Conservation (phyloP, 1,140 invertebrate species). For the Trachelipus rathkii region DNA sequence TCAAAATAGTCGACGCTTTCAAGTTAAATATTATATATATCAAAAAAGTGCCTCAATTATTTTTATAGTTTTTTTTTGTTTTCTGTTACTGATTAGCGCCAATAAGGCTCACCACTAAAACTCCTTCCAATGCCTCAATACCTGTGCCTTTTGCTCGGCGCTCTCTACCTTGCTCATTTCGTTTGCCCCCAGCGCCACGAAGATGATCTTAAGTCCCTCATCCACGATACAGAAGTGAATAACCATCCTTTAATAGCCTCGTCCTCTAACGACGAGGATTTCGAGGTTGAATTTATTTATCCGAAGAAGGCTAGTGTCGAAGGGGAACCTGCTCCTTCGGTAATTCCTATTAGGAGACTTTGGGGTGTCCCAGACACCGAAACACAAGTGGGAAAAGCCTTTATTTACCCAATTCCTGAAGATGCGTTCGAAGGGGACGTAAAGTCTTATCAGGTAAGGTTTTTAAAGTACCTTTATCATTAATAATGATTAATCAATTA, state of each 20-base stretch:
- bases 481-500: too few relatives aligned
- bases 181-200: background rate
- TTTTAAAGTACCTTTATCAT: background rate
- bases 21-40: too few relatives aligned
- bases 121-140: slow-evolving; percentile 2
- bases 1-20: too few relatives aligned
- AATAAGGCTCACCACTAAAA: background rate
- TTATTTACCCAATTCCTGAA: background rate
- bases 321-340: background rate
- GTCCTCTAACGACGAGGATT: background rate
- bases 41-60: too few relatives aligned
- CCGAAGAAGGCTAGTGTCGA: background rate
- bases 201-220: background rate
- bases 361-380: background rate
- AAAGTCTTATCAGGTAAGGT: background rate
- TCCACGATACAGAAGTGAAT: background rate
- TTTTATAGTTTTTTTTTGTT: too few relatives aligned
- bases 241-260: background rate
- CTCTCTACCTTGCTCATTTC: background rate
- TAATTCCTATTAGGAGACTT: background rate
- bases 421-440: background rate
- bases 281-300: background rate
- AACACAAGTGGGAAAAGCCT: background rate
- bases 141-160: background rate
- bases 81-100: too few relatives aligned